phyloP scores from a whole-genome alignment of 2,113 vertebrate species.

The Panthera uncia region DNA sequence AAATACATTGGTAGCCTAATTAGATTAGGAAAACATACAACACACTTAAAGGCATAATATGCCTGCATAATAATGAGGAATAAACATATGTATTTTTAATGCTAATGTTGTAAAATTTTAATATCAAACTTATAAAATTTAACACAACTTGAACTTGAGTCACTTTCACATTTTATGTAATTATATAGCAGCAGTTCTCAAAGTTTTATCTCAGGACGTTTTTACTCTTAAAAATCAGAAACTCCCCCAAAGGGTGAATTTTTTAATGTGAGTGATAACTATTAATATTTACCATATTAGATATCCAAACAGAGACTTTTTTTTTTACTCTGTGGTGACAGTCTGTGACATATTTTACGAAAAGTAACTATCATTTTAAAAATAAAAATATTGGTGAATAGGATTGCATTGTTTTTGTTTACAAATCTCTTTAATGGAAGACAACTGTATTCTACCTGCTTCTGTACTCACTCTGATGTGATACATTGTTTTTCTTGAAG shows the following conservation, averaged over 20 bases:
- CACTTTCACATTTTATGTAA: slow-evolving; percentile 1
- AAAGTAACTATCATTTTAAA: neutral
- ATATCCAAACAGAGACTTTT: neutral
- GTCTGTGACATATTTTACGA: neutral
- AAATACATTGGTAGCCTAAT: neutral
- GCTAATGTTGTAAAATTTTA: neutral
- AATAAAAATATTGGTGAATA: neutral
- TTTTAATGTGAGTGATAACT: neutral
- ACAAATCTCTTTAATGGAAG: neutral
- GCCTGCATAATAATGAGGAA: neutral
- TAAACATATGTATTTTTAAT: neutral
- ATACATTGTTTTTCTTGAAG: neutral
- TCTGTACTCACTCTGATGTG: neutral
- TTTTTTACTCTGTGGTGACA: neutral
- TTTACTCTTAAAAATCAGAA: neutral
- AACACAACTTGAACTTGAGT: neutral
- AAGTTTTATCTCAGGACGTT: neutral
- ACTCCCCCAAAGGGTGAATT: neutral
- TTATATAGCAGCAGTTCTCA: neutral
- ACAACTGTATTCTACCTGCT: neutral
- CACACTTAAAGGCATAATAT: neutral
- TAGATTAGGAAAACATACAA: neutral
- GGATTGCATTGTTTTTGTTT: neutral
- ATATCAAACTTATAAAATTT: neutral
- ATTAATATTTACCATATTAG: neutral